These are phyloP conservation scores for Lacanobia wlatinum DNA, from an alignment of 2,888 invertebrate genomes.

Conservation along the genomic window DNA sequence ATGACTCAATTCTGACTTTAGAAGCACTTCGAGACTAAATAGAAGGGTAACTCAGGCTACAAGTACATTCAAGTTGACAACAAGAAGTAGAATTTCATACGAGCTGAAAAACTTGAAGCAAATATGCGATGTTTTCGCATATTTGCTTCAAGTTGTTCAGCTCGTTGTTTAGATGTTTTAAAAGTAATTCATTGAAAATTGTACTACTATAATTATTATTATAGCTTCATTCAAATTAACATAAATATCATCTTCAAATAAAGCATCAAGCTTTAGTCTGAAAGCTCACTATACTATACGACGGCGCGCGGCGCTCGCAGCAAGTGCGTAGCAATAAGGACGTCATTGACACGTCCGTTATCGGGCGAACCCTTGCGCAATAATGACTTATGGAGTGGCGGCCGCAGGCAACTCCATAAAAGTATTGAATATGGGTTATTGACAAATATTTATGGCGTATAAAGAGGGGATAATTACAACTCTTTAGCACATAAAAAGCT, in stretches of 20 bases:
- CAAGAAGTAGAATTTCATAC: too few species aligned
- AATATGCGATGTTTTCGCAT: too few species aligned
- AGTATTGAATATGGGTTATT: constrained; percentile 89
- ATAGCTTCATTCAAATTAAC: constrained; percentile 10
- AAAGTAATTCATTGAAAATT: neutral
- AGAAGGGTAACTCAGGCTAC: neutral
- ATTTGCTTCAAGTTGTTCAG: too few species aligned
- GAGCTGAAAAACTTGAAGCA: too few species aligned
- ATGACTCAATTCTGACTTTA: neutral
- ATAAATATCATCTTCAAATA: constrained; percentile 2
- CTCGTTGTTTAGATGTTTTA: neutral
- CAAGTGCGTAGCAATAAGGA: constrained; percentile 76
- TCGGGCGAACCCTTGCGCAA: constrained; percentile 82
- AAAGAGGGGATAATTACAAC: constrained; percentile 90
- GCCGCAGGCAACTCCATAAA: constrained; percentile 88
- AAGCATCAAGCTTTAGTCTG: constrained; percentile 5
- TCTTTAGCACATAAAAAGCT: constrained; percentile 89
- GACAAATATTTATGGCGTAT: constrained; percentile 90
- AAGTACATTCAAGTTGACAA: too few species aligned
- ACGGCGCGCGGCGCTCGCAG: constrained; percentile 48
- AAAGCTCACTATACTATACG: constrained; percentile 23
- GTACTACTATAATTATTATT: neutral
- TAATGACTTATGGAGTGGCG: constrained; percentile 87
- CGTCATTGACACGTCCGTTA: constrained; percentile 78
- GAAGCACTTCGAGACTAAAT: neutral